Conservation (phyloP, 1,140 invertebrate species). For the Pseudomyrmex pallidus region DNA sequence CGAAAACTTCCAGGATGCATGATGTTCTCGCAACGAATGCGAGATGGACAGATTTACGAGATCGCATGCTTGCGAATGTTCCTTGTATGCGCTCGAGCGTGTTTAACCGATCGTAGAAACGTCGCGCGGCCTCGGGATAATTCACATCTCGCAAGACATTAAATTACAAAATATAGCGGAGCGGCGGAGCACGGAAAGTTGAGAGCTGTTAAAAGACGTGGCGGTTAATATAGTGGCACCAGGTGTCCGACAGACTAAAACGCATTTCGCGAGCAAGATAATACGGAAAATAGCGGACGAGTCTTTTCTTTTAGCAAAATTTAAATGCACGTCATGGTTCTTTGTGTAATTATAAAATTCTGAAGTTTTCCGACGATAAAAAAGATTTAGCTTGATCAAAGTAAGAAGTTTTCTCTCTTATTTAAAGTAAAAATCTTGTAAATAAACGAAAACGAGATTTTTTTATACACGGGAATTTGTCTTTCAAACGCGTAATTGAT, state of each 20-base stretch:
- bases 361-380: too few relatives aligned
- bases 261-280: neutral
- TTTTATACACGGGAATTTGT: neutral
- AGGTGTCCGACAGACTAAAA: neutral
- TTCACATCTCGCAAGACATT: conserved; percentile 2
- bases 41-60: conserved; percentile 70
- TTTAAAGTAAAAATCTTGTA: too few relatives aligned
- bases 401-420: too few relatives aligned
- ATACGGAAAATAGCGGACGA: neutral
- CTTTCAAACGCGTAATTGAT: neutral
- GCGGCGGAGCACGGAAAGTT: neutral
- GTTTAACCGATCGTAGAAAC: conserved; percentile 37
- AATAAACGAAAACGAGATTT: too few relatives aligned
- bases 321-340: neutral
- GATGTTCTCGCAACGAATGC: conserved; percentile 63
- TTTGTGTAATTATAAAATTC: too few relatives aligned
- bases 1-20: conserved; percentile 68
- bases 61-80: conserved; percentile 35
- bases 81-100: conserved; percentile 36
- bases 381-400: too few relatives aligned
- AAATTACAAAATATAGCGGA: neutral
- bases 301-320: neutral
- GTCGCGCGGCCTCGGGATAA: neutral
- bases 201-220: neutral
- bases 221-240: neutral